A percentile compares a stretch with the other conserved stretches of the same genome.
phyloP scores from a whole-genome alignment of 2,888 invertebrate species.

The Scaptomyza flava region DNA sequence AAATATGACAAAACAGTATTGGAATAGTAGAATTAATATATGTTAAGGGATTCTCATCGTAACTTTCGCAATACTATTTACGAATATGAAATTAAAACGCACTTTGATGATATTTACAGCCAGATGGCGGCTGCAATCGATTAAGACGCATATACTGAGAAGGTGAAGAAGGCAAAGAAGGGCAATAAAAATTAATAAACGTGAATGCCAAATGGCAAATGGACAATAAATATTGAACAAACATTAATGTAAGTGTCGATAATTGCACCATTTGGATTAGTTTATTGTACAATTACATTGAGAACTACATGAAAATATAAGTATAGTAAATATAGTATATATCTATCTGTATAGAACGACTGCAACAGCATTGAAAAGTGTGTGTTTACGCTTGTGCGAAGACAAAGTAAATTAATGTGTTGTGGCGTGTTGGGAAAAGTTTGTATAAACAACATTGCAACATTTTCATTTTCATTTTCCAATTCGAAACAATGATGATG shows the following conservation, averaged over 20 bases:
- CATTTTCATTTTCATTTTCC: conserved; percentile 23
- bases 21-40: too few relatives aligned
- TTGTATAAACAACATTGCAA: conserved; percentile 71
- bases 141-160: background rate
- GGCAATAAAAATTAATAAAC: conserved; percentile 52
- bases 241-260: conserved; percentile 69
- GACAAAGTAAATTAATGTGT: conserved; percentile 73
- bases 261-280: conserved; percentile 68
- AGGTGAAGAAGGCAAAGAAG: background rate
- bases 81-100: conserved; percentile 26
- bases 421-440: conserved; percentile 51
- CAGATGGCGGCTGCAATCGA: conserved; percentile 27
- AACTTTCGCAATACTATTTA: conserved; percentile 7
- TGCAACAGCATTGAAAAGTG: conserved; percentile 37
- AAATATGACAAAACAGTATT: too few relatives aligned
- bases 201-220: conserved; percentile 11
- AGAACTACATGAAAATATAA: conserved; percentile 15
- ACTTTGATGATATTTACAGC: conserved; percentile 25
- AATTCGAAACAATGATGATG: conserved; percentile 21
- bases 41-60: too few relatives aligned
- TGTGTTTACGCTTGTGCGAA: conserved; percentile 63
- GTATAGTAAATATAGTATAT: background rate
- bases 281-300: conserved; percentile 45
- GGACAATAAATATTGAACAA: conserved; percentile 65
- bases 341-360: conserved; percentile 40